These are phyloP conservation scores for Hephaestus fuliginosus DNA, from an alignment of 2,797 vertebrate genomes.

Conservation along the genomic window DNA sequence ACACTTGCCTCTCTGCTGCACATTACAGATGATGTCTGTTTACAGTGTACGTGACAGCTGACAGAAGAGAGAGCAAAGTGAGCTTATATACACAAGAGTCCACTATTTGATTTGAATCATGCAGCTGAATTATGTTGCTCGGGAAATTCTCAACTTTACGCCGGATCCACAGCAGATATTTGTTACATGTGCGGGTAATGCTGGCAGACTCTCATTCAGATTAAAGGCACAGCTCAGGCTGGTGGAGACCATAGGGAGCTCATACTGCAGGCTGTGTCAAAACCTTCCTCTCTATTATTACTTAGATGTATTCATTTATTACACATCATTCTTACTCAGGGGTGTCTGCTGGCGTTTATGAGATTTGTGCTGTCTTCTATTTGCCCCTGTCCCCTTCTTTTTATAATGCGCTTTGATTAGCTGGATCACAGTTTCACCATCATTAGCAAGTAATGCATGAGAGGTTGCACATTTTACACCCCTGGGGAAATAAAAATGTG, in stretches of 20 bases:
- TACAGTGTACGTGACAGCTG: neutral
- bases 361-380: conserved; percentile 9
- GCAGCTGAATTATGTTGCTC: neutral
- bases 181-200: neutral
- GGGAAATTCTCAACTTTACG: neutral
- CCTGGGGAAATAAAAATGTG: neutral
- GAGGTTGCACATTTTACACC: neutral
- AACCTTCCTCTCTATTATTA: neutral
- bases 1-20: neutral
- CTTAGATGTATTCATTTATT: neutral
- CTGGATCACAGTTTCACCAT: conserved; percentile 11
- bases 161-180: neutral
- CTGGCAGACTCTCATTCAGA: neutral
- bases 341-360: neutral
- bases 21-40: neutral
- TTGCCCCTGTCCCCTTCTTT: conserved; percentile 2
- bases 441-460: conserved; percentile 21
- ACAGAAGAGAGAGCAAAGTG: neutral
- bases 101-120: neutral
- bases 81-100: neutral
- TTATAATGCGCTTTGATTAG: conserved; percentile 26
- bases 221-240: neutral
- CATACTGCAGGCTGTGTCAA: neutral
- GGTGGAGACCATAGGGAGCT: neutral
- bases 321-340: neutral